Evolutionary conservation across 2,797 vertebrate genomes (phyloP).

Genomic region (Caiman crocodilus): DNA sequence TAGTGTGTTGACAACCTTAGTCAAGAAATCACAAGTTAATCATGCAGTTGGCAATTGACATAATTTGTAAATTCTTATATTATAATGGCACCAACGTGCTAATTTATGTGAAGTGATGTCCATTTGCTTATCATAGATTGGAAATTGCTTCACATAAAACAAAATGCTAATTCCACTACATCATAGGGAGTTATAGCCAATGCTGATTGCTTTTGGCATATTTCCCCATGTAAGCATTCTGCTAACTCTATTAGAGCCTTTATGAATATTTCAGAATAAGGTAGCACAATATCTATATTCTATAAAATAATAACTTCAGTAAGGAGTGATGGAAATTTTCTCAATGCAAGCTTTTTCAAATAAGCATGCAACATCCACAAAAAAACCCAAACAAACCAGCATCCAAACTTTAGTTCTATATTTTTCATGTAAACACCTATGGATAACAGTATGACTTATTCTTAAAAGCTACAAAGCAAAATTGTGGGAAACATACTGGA

Average conservation of each 20-base stretch:
- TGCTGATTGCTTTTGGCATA: slow-evolving; percentile 55
- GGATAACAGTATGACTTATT: not conserved
- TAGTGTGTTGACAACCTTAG: slow-evolving; percentile 47
- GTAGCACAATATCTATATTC: not conserved
- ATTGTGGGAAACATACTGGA: not conserved
- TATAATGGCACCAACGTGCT: slow-evolving; percentile 43
- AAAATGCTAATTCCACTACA: slow-evolving; percentile 57
- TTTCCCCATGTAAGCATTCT: slow-evolving; percentile 42
- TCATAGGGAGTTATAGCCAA: slow-evolving; percentile 44
- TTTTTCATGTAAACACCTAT: not conserved
- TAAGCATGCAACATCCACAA: not conserved
- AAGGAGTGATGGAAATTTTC: slow-evolving; percentile 7
- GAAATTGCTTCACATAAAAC: slow-evolving; percentile 57
- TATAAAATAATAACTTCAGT: slow-evolving; percentile 5
- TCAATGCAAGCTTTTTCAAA: slow-evolving; percentile 15
- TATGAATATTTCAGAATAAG: slow-evolving; percentile 33
- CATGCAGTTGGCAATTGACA: slow-evolving; percentile 60
- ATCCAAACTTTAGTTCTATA: not conserved
- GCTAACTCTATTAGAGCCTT: not conserved
- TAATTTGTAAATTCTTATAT: slow-evolving; percentile 62
- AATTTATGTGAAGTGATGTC: slow-evolving; percentile 64
- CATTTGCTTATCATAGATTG: slow-evolving; percentile 63
- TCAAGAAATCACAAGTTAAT: slow-evolving; percentile 61
- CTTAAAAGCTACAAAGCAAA: slow-evolving; percentile 5
- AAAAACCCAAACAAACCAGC: not conserved